Evolutionary conservation across 1,140 invertebrate genomes (phyloP).

Genomic region (Lordiphosa collinella): DNA sequence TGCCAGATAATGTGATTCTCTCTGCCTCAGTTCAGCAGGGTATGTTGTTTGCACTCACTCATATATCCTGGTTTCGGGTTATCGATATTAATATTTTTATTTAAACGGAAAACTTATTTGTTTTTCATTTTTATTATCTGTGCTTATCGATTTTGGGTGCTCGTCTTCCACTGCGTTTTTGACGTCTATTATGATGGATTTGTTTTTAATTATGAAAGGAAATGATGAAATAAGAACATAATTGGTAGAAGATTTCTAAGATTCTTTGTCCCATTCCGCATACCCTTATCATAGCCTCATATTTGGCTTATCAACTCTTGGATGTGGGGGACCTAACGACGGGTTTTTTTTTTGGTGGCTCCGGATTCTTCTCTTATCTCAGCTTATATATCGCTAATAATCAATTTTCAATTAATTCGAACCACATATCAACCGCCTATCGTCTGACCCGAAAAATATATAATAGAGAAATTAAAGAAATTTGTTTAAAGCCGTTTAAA

Average conservation of each 20-base stretch:
- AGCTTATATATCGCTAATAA: slow-evolving; percentile 61
- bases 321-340: slow-evolving; percentile 6
- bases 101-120: neutral
- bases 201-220: slow-evolving; percentile 37
- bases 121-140: neutral
- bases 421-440: slow-evolving; percentile 26
- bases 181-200: slow-evolving; percentile 40
- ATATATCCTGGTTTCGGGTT: neutral
- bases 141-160: neutral
- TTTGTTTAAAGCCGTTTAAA: slow-evolving; percentile 76
- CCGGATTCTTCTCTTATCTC: slow-evolving; percentile 29
- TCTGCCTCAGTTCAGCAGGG: neutral
- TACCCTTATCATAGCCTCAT: no score
- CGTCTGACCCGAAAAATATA: slow-evolving; percentile 1
- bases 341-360: no score
- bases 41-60: no score
- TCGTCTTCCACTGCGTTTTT: no score
- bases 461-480: slow-evolving; percentile 62
- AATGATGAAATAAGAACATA: no score
- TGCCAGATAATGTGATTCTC: slow-evolving; percentile 16
- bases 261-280: no score
- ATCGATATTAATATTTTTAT: no score
- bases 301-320: slow-evolving; percentile 23
- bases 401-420: slow-evolving; percentile 79
- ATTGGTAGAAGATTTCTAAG: no score